Conservation (phyloP, 2,797 vertebrate genomes). For the Phalloptychus januarius region DNA sequence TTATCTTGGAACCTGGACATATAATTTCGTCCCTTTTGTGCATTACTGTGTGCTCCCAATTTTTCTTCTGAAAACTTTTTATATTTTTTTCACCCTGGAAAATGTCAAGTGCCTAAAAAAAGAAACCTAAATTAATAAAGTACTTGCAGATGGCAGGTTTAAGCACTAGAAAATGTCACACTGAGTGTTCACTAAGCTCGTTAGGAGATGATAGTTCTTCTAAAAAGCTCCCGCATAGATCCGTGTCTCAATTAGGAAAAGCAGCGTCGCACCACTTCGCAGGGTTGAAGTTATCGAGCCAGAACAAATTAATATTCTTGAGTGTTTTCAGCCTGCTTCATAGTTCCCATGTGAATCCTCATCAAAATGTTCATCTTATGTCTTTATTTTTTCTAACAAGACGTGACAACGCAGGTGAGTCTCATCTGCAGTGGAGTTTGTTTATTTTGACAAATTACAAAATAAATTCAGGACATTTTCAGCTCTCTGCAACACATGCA, state of each 20-base stretch:
- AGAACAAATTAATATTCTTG: not conserved
- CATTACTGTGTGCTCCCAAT: not conserved
- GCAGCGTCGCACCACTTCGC: not conserved
- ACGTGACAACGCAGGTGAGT: conserved; percentile 1
- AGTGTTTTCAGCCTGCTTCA: conserved; percentile 4
- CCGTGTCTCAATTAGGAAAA: not conserved
- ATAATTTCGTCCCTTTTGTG: not conserved
- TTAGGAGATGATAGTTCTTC: not conserved
- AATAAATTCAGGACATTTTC: conserved; percentile 7
- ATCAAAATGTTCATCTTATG: conserved; percentile 1
- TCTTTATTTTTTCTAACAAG: not conserved
- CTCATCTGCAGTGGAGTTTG: conserved; percentile 3
- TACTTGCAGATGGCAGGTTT: not conserved
- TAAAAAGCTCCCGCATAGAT: not conserved
- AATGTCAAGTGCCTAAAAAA: not conserved
- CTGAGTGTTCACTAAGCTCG: not conserved
- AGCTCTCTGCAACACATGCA: conserved; percentile 30
- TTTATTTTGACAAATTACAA: not conserved
- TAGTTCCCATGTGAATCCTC: not conserved
- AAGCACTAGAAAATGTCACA: not conserved
- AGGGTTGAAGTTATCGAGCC: not conserved
- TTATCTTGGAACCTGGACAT: not conserved
- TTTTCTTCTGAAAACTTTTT: not conserved
- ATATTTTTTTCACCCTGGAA: not conserved
- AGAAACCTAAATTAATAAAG: not conserved